A percentile compares a stretch with the other conserved stretches of the same genome.
Evolutionary conservation across 2,797 vertebrate genomes (phyloP).

Genomic region (Nannoperca obscura): DNA sequence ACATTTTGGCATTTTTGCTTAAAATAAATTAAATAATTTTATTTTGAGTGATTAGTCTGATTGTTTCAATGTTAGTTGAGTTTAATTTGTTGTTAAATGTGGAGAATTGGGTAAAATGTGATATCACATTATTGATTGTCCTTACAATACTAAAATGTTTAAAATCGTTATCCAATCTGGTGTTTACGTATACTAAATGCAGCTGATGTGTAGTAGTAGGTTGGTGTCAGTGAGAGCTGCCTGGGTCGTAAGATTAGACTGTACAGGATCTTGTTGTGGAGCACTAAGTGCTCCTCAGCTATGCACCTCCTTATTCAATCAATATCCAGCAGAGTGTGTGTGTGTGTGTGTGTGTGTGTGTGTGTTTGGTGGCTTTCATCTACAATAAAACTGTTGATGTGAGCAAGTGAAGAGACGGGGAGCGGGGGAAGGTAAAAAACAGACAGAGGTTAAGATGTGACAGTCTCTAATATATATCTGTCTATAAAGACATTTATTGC

Average conservation of each 20-base stretch:
- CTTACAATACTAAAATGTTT: not conserved
- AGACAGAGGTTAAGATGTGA: constrained; percentile 46
- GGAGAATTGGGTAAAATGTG: not conserved
- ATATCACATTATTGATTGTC: not conserved
- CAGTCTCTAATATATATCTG: constrained; percentile 48
- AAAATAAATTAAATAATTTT: not conserved
- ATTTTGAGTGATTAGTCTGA: not conserved
- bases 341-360: constrained; percentile 1
- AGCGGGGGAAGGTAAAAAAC: constrained; percentile 17
- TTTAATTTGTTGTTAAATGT: not conserved
- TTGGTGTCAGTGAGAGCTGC: constrained; percentile 12
- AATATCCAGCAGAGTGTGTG: constrained; percentile 57
- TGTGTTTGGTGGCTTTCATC: constrained; percentile 46
- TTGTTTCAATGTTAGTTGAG: not conserved
- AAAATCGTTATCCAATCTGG: not conserved
- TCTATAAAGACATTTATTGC: constrained; percentile 48
- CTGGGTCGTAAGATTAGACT: constrained; percentile 31
- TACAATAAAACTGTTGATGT: constrained; percentile 55
- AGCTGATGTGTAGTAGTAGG: constrained; percentile 9
- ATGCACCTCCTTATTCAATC: constrained; percentile 73
- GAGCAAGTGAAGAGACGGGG: constrained; percentile 37
- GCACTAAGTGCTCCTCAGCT: constrained; percentile 63
- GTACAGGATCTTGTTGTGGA: constrained; percentile 55
- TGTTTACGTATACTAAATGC: constrained; percentile 5
- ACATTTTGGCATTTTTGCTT: not conserved